Evolutionary conservation across 2,888 invertebrate species (phyloP), one percentile per base, ranked within the genome.

Genomic region (Vanessa cardui): DNA sequence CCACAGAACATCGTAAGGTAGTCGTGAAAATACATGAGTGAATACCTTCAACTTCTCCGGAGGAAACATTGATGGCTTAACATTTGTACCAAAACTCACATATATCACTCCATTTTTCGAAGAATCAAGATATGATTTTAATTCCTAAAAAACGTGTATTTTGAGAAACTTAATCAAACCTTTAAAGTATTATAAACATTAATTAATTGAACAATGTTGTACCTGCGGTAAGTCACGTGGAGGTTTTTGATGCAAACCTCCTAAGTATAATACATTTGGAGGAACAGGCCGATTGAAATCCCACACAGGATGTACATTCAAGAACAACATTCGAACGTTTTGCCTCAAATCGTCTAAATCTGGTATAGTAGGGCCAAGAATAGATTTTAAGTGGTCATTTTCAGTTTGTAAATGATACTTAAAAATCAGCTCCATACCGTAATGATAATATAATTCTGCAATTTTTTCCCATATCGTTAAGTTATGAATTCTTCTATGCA

Each of bases 31-130:
- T 0, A 80, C 83, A 18, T 76, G 72, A 1, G 80, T 62, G 21
- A 87, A 75, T 4, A 73, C 70, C 58, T 77, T 63, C 21, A 73
- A 50, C 61, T 56, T 72, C 45, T 74, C 69, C 16, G 76, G 65
- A 0, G 82, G 78, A 1, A 89, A 69, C 20, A 74, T 31, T 1
- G 82, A 77, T 0, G 84, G 79, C 12, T 76, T 75, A 0, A 82
- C 78, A 62, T 86, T 85, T 46, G 85, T 85, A 0, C 88, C 88
- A 58, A 85, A 85, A 60, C 88, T 88, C 8, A 87, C 68, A 64
- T 87, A 85, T 26, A 86, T 81, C 0, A 86, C 83, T 1, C 84
- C 86, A 49, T 82, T 62, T 62, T 79, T 77, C 0, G 86, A 86
- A 3, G 74, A 71, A 62, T 77, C 73, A 4, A 78, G 58, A 62